Evolutionary conservation across 2,797 vertebrate genomes (phyloP).

Genomic region (Labroides dimidiatus): DNA sequence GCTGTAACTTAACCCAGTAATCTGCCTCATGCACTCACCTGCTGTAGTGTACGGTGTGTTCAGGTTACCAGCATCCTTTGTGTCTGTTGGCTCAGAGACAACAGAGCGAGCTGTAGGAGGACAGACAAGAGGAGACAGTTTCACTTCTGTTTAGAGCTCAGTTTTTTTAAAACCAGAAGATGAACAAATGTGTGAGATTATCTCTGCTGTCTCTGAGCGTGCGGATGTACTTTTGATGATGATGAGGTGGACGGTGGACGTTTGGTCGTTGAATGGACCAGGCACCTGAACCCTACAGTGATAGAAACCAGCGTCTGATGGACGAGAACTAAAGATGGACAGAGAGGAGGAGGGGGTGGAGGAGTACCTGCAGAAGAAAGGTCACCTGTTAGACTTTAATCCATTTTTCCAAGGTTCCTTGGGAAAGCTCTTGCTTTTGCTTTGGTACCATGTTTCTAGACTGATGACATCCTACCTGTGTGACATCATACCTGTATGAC

Average conservation of each 20-base stretch:
- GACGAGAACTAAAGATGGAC: slow-evolving; percentile 67
- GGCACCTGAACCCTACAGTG: slow-evolving; percentile 86
- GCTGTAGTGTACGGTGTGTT: background rate
- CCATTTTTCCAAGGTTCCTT: too few relatives aligned
- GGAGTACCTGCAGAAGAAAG: slow-evolving; percentile 71
- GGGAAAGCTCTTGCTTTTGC: too few relatives aligned
- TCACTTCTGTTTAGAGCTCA: too few relatives aligned
- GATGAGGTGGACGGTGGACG: slow-evolving; percentile 66
- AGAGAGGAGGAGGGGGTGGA: slow-evolving; percentile 80
- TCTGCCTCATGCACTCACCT: background rate
- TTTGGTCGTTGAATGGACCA: slow-evolving; percentile 84
- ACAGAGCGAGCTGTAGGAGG: slow-evolving; percentile 18
- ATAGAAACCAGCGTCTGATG: slow-evolving; percentile 83
- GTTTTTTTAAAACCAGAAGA: background rate
- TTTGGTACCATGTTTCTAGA: too few relatives aligned
- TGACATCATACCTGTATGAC: slow-evolving; percentile 71
- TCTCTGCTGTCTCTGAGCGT: background rate
- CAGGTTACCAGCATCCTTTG: background rate
- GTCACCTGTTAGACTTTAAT: background rate
- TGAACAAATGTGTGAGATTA: background rate
- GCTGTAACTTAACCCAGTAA: too few relatives aligned
- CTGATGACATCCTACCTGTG: background rate
- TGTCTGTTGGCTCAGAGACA: background rate
- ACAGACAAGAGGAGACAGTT: background rate
- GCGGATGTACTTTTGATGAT: slow-evolving; percentile 74